Evolutionary conservation across 2,113 vertebrate genomes (phyloP).

Genomic region (Triplophysa tibetana): DNA sequence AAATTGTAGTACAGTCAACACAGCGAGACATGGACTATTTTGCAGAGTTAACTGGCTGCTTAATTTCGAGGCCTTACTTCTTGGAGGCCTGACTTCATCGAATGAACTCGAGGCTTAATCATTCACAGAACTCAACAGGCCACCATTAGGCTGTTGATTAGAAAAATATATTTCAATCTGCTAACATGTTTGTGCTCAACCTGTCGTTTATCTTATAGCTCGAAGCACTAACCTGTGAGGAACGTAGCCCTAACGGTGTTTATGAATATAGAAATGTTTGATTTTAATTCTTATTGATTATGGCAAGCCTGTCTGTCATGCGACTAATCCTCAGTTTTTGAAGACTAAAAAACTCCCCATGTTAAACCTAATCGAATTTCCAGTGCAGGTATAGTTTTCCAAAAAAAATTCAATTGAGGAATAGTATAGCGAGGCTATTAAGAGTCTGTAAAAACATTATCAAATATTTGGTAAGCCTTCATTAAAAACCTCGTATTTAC

Average conservation of each 20-base stretch:
- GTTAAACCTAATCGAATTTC: neutral
- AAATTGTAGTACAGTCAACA: neutral
- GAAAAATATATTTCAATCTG: neutral
- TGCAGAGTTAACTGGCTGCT: neutral
- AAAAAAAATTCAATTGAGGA: neutral
- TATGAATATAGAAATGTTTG: neutral
- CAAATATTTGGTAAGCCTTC: neutral
- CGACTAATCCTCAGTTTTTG: too few species aligned
- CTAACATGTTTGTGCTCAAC: neutral
- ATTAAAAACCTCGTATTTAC: neutral
- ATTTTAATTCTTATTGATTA: neutral
- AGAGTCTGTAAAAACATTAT: neutral
- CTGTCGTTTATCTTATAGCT: neutral
- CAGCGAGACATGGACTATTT: neutral
- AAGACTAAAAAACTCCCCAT: too few species aligned
- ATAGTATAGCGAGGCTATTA: neutral
- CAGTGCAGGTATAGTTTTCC: neutral
- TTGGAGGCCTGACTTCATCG: constrained; percentile 6
- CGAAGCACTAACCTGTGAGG: neutral
- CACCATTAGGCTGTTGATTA: neutral
- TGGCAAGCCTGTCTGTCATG: too few species aligned
- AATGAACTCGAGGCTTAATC: constrained; percentile 13
- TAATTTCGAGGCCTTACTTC: constrained; percentile 7
- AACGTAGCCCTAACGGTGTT: neutral
- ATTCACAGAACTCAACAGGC: constrained; percentile 29